phyloP scores from a whole-genome alignment of 2,888 invertebrate species.

The Sesia apiformis region DNA sequence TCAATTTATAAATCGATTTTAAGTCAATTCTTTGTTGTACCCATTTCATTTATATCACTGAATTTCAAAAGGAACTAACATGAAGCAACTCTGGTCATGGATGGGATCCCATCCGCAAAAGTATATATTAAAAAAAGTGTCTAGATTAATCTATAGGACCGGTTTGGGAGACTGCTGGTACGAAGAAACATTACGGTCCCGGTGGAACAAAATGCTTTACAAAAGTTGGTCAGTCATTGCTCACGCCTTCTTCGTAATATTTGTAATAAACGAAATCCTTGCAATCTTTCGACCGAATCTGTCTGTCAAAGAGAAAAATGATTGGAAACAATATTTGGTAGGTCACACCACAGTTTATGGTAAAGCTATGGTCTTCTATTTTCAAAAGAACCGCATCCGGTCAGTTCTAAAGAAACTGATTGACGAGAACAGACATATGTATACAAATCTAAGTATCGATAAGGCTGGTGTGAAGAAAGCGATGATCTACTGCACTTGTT shows the following conservation, averaged over 20 bases:
- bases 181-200: background rate
- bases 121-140: background rate
- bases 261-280: background rate
- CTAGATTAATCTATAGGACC: background rate
- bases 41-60: no score
- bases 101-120: background rate
- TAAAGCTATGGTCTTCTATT: background rate
- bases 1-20: no score
- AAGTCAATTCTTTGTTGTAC: no score
- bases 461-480: background rate
- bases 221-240: background rate
- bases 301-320: background rate
- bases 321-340: background rate
- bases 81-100: no score
- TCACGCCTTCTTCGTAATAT: background rate
- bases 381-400: background rate
- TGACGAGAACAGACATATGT: no score
- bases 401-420: background rate
- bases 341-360: background rate
- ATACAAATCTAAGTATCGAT: background rate
- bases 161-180: background rate
- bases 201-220: background rate
- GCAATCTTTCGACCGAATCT: background rate
- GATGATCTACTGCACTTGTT: background rate
- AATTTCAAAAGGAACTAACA: no score